Conservation (phyloP, 2,888 invertebrate species). For the Drosophila putrida region DNA sequence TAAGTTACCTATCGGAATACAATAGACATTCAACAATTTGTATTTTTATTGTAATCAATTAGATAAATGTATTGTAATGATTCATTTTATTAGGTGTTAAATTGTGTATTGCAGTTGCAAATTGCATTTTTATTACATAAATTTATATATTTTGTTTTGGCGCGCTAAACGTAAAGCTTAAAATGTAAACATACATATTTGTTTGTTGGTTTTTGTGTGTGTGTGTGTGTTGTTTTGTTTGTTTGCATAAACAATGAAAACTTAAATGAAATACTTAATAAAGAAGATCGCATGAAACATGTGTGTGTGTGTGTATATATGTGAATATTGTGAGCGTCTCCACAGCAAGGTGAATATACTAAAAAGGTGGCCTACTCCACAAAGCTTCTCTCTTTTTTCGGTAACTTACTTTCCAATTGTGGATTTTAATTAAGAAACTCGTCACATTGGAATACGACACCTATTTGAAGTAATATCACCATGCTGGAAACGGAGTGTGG, state of each 20-base stretch:
- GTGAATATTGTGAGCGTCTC: slow-evolving; percentile 46
- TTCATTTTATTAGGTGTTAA: slow-evolving; percentile 46
- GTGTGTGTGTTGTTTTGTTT: slow-evolving; percentile 53
- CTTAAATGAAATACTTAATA: slow-evolving; percentile 78
- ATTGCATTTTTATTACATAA: slow-evolving; percentile 67
- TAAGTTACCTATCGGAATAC: slow-evolving; percentile 38
- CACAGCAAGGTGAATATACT: slow-evolving; percentile 19
- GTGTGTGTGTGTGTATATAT: slow-evolving; percentile 37
- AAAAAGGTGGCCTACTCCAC: neutral
- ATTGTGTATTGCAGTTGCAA: slow-evolving; percentile 58
- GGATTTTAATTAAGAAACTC: too few relatives aligned
- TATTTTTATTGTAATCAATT: slow-evolving; percentile 43
- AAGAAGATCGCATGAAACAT: slow-evolving; percentile 77
- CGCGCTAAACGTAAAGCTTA: slow-evolving; percentile 78
- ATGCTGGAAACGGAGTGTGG: slow-evolving; percentile 14
- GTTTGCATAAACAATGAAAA: slow-evolving; percentile 68
- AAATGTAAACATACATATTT: slow-evolving; percentile 68
- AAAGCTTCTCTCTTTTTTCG: too few relatives aligned
- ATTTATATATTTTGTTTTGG: slow-evolving; percentile 65
- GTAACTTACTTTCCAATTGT: too few relatives aligned
- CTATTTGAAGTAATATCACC: neutral
- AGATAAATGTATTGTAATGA: slow-evolving; percentile 60
- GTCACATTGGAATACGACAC: neutral
- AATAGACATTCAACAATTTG: slow-evolving; percentile 62
- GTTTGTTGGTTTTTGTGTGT: slow-evolving; percentile 38